Evolutionary conservation across 2,797 vertebrate genomes (phyloP).

Genomic region (Distichodus sexfasciatus): DNA sequence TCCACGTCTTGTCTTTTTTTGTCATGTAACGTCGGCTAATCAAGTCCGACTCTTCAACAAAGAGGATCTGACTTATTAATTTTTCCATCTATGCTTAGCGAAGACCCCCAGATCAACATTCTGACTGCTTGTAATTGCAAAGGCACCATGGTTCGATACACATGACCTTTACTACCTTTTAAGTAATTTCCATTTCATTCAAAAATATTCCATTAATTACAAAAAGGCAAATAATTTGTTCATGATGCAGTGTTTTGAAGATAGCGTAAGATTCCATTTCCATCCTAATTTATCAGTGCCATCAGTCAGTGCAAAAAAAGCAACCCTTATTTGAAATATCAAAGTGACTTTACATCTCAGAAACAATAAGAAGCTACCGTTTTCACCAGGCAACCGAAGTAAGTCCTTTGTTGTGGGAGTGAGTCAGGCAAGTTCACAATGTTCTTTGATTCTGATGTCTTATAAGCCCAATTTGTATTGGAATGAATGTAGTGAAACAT

Average conservation of each 20-base stretch:
- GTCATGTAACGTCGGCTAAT: constrained; percentile 67
- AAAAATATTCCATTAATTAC: constrained; percentile 77
- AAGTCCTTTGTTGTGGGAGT: background rate
- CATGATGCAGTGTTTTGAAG: constrained; percentile 63
- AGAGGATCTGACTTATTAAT: constrained; percentile 70
- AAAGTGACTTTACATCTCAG: constrained; percentile 58
- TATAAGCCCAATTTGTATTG: background rate
- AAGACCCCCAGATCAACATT: constrained; percentile 61
- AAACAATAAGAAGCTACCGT: constrained; percentile 59
- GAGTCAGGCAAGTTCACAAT: constrained; percentile 2
- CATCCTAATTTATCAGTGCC: constrained; percentile 75
- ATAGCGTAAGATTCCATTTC: constrained; percentile 74
- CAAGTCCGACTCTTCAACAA: constrained; percentile 79
- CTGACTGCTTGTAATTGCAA: constrained; percentile 71
- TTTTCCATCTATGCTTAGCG: constrained; percentile 63
- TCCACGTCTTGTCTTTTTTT: constrained; percentile 67
- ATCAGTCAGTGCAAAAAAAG: constrained; percentile 66
- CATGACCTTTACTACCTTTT: constrained; percentile 80
- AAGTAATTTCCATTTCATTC: constrained; percentile 78
- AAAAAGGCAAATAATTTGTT: constrained; percentile 68
- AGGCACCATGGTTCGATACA: constrained; percentile 76
- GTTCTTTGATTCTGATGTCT: background rate
- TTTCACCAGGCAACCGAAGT: constrained; percentile 38
- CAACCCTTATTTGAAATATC: constrained; percentile 48
- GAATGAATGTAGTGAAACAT: too few species aligned